A percentile compares a stretch with the other conserved stretches of the same genome.
phyloP scores from a whole-genome alignment of 2,113 vertebrate genomes.

The Setophaga petechia region DNA sequence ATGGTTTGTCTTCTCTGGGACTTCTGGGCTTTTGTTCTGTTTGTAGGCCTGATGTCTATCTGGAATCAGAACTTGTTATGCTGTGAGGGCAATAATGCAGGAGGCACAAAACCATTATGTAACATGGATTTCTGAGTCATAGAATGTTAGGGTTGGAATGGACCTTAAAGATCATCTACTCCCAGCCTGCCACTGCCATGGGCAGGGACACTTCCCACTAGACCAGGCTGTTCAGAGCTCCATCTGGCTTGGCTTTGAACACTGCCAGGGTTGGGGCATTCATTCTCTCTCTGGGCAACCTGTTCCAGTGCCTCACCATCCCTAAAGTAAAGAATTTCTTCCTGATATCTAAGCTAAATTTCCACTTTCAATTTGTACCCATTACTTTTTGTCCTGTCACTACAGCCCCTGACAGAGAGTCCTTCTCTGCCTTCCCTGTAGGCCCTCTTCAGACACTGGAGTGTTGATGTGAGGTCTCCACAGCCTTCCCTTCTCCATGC shows the following conservation, averaged over 20 bases:
- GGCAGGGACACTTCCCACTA: neutral
- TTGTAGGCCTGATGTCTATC: neutral
- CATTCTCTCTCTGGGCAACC: neutral
- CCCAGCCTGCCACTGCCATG: neutral
- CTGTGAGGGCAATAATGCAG: neutral
- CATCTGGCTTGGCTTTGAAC: neutral
- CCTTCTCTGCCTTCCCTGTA: neutral
- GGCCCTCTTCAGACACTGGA: neutral
- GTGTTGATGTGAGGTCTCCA: neutral
- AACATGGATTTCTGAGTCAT: neutral
- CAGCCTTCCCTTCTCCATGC: neutral
- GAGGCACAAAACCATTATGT: neutral
- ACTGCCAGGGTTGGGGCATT: neutral
- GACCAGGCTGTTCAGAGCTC: neutral
- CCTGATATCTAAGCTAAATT: neutral
- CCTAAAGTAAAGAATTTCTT: neutral
- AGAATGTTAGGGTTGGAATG: neutral
- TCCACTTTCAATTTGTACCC: neutral
- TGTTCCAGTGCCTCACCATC: neutral
- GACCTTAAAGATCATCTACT: neutral
- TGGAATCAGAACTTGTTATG: neutral
- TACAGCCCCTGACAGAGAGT: neutral
- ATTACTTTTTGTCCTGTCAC: neutral
- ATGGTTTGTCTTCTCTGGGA: neutral
- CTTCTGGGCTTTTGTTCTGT: neutral